phyloP scores from a whole-genome alignment of 1,140 invertebrate genomes.

The Zaprionus tsacasi region DNA sequence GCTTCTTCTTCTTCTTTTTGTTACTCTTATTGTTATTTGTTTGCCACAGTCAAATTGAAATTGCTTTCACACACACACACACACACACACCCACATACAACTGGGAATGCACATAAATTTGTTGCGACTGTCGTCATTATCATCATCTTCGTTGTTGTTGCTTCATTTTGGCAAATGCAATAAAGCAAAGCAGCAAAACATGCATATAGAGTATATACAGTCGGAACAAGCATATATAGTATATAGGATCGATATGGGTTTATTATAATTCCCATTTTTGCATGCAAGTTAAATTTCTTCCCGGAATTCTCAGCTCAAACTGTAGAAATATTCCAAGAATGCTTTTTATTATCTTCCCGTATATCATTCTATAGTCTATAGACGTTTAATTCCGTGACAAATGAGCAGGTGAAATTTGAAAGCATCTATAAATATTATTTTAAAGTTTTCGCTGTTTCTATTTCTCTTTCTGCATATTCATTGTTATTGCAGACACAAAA shows the following conservation, averaged over 20 bases:
- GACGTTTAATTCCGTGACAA: neutral
- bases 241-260: neutral
- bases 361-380: neutral
- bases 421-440: neutral
- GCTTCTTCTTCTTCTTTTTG: slow-evolving; percentile 11
- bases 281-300: neutral
- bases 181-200: slow-evolving; percentile 56
- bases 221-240: neutral
- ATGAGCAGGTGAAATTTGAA: neutral
- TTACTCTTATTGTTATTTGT: slow-evolving; percentile 23
- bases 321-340: neutral
- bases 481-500: neutral
- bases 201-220: slow-evolving; percentile 8
- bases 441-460: neutral
- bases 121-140: slow-evolving; percentile 27
- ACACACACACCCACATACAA: slow-evolving; percentile 11
- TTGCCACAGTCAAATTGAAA: slow-evolving; percentile 49
- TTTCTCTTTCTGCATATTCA: neutral
- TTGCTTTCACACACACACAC: slow-evolving; percentile 52
- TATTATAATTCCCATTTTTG: neutral
- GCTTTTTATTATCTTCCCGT: neutral
- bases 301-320: neutral
- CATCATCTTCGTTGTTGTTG: neutral
- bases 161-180: slow-evolving; percentile 53
- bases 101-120: slow-evolving; percentile 46